Percentiles rank a stretch among this genome's conserved stretches.
These are phyloP conservation scores for Sinocyclocheilus anshuiensis DNA, from an alignment of 2,113 vertebrate genomes.

Conservation along the genomic window DNA sequence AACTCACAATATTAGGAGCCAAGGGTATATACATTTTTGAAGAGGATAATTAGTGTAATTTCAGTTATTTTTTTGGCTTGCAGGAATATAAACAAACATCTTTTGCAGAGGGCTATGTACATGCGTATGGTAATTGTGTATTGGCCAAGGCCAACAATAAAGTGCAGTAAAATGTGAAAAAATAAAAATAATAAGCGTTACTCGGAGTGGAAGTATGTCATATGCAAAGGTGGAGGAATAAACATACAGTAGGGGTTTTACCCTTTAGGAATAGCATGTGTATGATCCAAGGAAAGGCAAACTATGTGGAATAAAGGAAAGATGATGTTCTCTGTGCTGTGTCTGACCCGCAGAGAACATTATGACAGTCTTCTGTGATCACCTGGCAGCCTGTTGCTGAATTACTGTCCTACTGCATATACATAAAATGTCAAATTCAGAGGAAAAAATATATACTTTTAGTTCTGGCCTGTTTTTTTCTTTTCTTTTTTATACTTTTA, in stretches of 20 bases:
- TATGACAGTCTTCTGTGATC: neutral
- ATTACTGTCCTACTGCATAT: neutral
- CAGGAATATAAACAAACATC: neutral
- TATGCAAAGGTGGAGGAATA: neutral
- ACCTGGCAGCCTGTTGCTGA: neutral
- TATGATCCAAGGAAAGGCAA: neutral
- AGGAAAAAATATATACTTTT: neutral
- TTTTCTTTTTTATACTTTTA: neutral
- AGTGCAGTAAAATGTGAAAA: neutral
- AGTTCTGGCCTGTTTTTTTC: neutral
- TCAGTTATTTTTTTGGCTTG: neutral
- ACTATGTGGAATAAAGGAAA: neutral
- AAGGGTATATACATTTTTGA: neutral
- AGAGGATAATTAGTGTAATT: neutral
- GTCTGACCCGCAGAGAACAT: neutral
- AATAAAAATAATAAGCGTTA: neutral
- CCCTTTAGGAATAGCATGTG: neutral
- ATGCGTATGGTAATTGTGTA: neutral
- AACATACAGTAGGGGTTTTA: neutral
- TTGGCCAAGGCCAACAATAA: neutral
- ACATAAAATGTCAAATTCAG: neutral
- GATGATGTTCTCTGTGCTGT: neutral
- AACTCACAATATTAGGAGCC: neutral
- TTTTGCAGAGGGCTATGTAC: neutral
- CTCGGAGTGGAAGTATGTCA: neutral